Evolutionary conservation across 2,888 invertebrate genomes (phyloP), one percentile per base, ranked within the genome.

Genomic region (Nasonovia ribisnigri): DNA sequence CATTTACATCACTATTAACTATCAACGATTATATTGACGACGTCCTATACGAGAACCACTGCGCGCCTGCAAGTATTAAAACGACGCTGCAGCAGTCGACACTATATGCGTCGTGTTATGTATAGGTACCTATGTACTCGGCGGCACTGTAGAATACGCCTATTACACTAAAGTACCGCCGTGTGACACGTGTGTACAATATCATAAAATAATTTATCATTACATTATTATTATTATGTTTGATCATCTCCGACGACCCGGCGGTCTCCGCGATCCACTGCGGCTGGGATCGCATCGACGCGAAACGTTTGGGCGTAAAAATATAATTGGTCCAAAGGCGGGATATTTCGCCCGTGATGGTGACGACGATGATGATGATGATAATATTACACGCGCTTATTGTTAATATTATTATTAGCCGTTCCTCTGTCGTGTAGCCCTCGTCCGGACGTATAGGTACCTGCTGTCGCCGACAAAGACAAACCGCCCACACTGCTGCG

Each of bases 241-340:
- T 88, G 20, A 88, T 88, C 54, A 24, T 90, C 10, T 46, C 46
- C 46, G 60, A 20, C 54, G 57, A 48, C 67, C 26, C 46, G 29
- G n/a, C n/a, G 0, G 46, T 46, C 46, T 5, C 46, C 29, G 8
- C 10, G 29, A 10, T 11, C n/a, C 42, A 13, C 42, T 6, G 8
- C 57, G 54, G 10, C 46, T 20, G 48, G 24, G 24, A 91, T 91
- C 16, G 43, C 91, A 36, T 46, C n/a, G 43, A 43, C 84, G 48
- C 84, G 57, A 91, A 57, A 91, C 91, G 86, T 86, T 91, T 91
- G 91, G 91, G 91, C 57, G 86, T 57, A 36, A n/a, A 24, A 57
- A 43, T 46, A 43, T 51, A 86, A 84, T 91, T 91, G 86, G 42
- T 84, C 43, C 29, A 46, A 57, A 91, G 24, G 84, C 46, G 84